Conservation (phyloP, 1,140 invertebrate species). For the Fopius arisanus region DNA sequence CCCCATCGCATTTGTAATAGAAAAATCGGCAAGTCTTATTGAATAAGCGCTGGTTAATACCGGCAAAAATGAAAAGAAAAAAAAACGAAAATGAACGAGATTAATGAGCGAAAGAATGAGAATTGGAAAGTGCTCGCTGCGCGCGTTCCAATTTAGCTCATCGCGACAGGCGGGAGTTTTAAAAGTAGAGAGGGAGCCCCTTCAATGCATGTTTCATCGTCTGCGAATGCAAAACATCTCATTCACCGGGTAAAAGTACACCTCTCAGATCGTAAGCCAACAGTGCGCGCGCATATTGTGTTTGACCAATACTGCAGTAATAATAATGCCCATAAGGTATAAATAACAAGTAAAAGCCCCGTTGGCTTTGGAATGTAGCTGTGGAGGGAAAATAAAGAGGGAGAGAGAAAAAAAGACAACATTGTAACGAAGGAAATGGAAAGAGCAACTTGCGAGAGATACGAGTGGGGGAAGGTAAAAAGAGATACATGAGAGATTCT, state of each 20-base stretch:
- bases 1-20: too few relatives aligned
- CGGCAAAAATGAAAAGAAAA: too few relatives aligned
- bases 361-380: not conserved
- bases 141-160: not conserved
- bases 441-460: conserved; percentile 26
- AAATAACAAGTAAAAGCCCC: not conserved
- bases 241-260: conserved; percentile 56
- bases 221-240: conserved; percentile 65
- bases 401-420: conserved; percentile 19
- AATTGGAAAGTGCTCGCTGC: not conserved
- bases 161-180: conserved; percentile 10
- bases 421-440: conserved; percentile 1
- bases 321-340: conserved; percentile 2
- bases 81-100: not conserved
- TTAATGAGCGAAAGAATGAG: not conserved
- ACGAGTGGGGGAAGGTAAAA: conserved; percentile 39
- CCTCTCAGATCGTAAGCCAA: conserved; percentile 3
- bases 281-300: not conserved
- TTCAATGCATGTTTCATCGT: conserved; percentile 52
- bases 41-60: too few relatives aligned
- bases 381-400: conserved; percentile 34
- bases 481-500: conserved; percentile 46
- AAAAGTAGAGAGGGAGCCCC: not conserved
- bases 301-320: not conserved
- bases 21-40: too few relatives aligned